Percentiles rank a stretch among this genome's conserved stretches.
These are phyloP conservation scores for Herminia tarsipennalis DNA, from an alignment of 2,888 invertebrate genomes.

Conservation along the genomic window DNA sequence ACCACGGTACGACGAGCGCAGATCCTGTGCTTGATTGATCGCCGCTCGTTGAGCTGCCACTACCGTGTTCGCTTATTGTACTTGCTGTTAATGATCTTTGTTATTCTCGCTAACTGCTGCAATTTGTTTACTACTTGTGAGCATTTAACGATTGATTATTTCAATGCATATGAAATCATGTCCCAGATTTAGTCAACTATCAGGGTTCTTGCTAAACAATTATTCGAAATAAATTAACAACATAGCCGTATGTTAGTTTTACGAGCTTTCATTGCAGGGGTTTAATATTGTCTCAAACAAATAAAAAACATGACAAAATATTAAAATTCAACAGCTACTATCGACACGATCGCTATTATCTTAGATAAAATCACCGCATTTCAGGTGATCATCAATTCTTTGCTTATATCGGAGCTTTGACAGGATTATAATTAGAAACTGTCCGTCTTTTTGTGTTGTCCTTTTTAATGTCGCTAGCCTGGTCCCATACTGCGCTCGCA, in stretches of 20 bases:
- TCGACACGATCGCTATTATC: constrained; percentile 71
- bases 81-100: constrained; percentile 47
- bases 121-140: constrained; percentile 28
- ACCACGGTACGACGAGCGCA: constrained; percentile 77
- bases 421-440: constrained; percentile 85
- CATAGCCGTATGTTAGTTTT: constrained; percentile 23
- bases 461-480: constrained; percentile 84
- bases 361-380: constrained; percentile 77
- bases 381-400: constrained; percentile 82
- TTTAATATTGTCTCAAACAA: constrained; percentile 37
- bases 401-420: constrained; percentile 80
- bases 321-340: constrained; percentile 72
- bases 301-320: constrained; percentile 61
- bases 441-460: constrained; percentile 81
- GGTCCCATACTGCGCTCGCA: constrained; percentile 84
- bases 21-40: constrained; percentile 80
- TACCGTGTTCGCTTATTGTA: constrained; percentile 42
- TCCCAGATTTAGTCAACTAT: constrained; percentile 2
- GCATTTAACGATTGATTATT: constrained; percentile 16
- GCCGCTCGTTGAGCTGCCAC: constrained; percentile 46
- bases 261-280: constrained; percentile 37
- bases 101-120: constrained; percentile 40
- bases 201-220: constrained; percentile 16
- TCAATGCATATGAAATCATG: neutral
- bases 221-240: constrained; percentile 22